Conservation (phyloP, 92 coral and sea anemone genomes). For the Porites cylindrica region DNA sequence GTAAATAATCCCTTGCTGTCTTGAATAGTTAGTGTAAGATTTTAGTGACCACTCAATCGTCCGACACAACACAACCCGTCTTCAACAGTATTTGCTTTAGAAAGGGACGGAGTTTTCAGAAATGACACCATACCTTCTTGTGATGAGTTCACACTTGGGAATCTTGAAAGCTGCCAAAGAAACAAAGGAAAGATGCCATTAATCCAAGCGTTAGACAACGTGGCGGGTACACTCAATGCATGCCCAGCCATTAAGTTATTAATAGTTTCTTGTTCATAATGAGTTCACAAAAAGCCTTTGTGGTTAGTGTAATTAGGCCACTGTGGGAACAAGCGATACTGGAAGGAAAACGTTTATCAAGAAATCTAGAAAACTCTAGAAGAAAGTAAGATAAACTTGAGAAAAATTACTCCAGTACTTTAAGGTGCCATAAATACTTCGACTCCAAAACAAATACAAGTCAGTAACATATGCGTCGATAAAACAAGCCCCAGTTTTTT, state of each 20-base stretch:
- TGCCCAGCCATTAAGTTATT: not conserved
- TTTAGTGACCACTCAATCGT: not conserved
- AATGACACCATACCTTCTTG: slow-evolving; percentile 10
- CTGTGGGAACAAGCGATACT: not conserved
- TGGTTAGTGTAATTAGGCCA: not conserved
- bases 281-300: slow-evolving; percentile 11
- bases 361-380: slow-evolving; percentile 9
- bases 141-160: slow-evolving; percentile 41
- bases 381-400: not conserved
- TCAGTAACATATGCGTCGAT: too few relatives aligned
- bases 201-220: slow-evolving; percentile 26
- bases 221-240: not conserved
- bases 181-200: slow-evolving; percentile 9
- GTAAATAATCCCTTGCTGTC: not conserved
- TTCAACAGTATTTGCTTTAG: not conserved
- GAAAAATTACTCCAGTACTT: not conserved
- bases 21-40: not conserved
- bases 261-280: slow-evolving; percentile 11
- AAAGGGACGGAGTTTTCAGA: not conserved
- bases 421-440: not conserved
- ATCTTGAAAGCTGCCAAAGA: slow-evolving; percentile 54
- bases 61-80: too few relatives aligned
- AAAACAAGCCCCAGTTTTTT: too few relatives aligned
- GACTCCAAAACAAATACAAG: too few relatives aligned
- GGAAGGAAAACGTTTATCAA: slow-evolving; percentile 20